Percentiles rank a stretch among this genome's conserved stretches.
Conservation (phyloP, 2,888 invertebrate species). For the Cephus spinipes region DNA sequence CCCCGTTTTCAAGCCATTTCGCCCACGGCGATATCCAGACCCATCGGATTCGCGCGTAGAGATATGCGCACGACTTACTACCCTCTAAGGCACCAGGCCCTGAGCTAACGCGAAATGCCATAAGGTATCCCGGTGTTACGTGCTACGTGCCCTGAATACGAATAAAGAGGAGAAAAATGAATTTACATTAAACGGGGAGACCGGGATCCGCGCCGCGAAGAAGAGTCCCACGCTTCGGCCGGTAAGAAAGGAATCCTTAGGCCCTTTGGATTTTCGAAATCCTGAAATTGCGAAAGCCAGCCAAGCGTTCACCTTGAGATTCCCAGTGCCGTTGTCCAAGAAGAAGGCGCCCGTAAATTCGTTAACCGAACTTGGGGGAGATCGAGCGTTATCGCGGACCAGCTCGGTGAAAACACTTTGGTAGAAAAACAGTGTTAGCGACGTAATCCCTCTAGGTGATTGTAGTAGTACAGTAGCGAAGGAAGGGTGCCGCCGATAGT, state of each 20-base stretch:
- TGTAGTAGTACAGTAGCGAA: background rate
- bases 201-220: background rate
- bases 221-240: background rate
- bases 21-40: background rate
- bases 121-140: background rate
- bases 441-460: constrained; percentile 47
- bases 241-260: background rate
- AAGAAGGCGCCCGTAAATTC: background rate
- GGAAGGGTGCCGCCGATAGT: background rate
- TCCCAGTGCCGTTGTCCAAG: background rate
- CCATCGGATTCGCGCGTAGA: background rate
- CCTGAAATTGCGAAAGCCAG: background rate
- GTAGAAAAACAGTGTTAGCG: constrained; percentile 56
- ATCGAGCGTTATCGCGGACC: constrained; percentile 33
- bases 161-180: background rate
- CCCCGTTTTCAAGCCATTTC: background rate
- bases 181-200: background rate
- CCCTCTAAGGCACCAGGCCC: background rate
- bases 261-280: background rate
- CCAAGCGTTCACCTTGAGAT: background rate
- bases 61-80: background rate
- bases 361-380: background rate
- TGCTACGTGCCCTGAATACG: background rate
- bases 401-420: constrained; percentile 47
- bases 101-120: background rate